These are phyloP conservation scores for Drosophila robusta DNA, from an alignment of 2,888 invertebrate genomes.

Conservation along the genomic window DNA sequence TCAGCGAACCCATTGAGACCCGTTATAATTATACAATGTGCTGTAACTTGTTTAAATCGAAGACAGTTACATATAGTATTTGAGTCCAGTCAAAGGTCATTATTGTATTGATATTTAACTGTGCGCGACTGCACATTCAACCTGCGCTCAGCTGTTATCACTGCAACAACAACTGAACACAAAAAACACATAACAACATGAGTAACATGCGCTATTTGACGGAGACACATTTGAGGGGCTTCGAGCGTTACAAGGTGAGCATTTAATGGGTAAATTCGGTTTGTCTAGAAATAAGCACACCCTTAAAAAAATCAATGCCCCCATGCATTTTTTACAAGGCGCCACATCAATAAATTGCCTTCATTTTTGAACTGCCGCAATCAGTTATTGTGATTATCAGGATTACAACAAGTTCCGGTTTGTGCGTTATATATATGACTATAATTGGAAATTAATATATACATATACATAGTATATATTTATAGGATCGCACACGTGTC, in stretches of 20 bases:
- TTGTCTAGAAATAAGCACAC: not conserved
- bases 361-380: slow-evolving; percentile 23
- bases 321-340: slow-evolving; percentile 24
- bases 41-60: not conserved
- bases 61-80: slow-evolving; percentile 15
- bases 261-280: slow-evolving; percentile 10
- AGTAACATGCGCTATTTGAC: slow-evolving; percentile 83
- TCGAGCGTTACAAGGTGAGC: slow-evolving; percentile 85
- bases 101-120: slow-evolving; percentile 28
- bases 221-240: slow-evolving; percentile 84
- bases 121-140: slow-evolving; percentile 21
- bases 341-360: slow-evolving; percentile 24
- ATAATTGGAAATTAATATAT: not conserved
- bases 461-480: not conserved
- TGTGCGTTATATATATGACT: not conserved
- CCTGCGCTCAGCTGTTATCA: slow-evolving; percentile 51
- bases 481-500: slow-evolving; percentile 8
- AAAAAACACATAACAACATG: slow-evolving; percentile 68
- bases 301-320: slow-evolving; percentile 57
- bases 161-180: slow-evolving; percentile 10
- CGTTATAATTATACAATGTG: slow-evolving; percentile 30
- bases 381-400: slow-evolving; percentile 16
- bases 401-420: slow-evolving; percentile 36
- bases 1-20: not conserved
- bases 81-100: slow-evolving; percentile 43